Evolutionary conservation across 2,113 vertebrate species (phyloP).

Genomic region (Gymnogyps californianus): DNA sequence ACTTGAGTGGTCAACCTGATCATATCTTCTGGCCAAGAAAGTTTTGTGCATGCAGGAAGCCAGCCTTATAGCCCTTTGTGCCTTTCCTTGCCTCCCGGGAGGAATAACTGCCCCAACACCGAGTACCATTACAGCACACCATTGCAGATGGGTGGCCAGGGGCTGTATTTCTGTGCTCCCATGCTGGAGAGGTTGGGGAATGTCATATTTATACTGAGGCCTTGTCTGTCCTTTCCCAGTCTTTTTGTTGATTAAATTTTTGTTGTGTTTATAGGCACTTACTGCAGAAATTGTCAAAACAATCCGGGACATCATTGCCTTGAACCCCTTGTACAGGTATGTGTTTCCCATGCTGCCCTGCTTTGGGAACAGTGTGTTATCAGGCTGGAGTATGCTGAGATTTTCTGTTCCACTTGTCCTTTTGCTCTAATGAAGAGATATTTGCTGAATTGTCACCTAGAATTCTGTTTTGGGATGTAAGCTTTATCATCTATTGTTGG

Average conservation of each 20-base stretch:
- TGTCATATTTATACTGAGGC: not conserved
- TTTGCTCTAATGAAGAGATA: not conserved
- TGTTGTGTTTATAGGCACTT: slow-evolving; percentile 78
- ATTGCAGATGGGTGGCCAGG: no score
- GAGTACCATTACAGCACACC: no score
- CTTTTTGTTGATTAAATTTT: not conserved
- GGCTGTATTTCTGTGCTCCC: not conserved
- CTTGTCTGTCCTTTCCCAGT: not conserved
- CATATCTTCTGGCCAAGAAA: not conserved
- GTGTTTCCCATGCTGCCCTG: not conserved
- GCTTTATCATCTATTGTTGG: not conserved
- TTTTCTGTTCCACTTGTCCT: not conserved
- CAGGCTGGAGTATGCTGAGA: not conserved
- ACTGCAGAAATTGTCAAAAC: slow-evolving; percentile 99
- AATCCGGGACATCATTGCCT: slow-evolving; percentile 95
- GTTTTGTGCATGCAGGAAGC: not conserved
- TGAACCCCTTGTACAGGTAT: slow-evolving; percentile 95
- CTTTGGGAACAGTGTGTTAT: not conserved
- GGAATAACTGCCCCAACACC: not conserved
- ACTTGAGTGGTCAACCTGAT: not conserved
- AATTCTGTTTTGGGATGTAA: not conserved
- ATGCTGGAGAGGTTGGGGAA: not conserved
- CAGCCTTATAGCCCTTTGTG: not conserved
- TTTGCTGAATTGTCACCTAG: not conserved
- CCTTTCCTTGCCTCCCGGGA: not conserved